Percentiles rank a stretch among this genome's conserved stretches.
These are phyloP conservation scores for Thereva nobilitata DNA, from an alignment of 2,888 invertebrate species.

Conservation along the genomic window DNA sequence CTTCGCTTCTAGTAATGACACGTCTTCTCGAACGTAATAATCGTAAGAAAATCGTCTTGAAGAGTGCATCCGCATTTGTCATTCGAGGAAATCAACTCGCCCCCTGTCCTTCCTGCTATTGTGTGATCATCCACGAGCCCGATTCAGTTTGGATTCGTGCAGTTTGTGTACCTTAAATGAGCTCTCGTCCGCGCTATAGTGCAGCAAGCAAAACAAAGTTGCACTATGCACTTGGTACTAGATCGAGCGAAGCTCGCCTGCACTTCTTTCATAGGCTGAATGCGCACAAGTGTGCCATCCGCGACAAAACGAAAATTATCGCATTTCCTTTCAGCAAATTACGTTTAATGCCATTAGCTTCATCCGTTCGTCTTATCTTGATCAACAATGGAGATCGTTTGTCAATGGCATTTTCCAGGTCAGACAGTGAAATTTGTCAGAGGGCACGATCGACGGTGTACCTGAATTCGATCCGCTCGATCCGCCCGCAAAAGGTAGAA, in stretches of 20 bases:
- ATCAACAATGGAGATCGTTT: constrained; percentile 34
- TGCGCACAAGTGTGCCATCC: constrained; percentile 35
- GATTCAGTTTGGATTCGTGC: neutral
- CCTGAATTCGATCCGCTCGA: too few species aligned
- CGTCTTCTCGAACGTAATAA: constrained; percentile 22
- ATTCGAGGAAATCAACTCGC: constrained; percentile 35
- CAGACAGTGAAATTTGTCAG: constrained; percentile 33
- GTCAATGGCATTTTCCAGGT: constrained; percentile 34
- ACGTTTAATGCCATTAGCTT: constrained; percentile 33
- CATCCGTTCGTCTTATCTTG: constrained; percentile 36
- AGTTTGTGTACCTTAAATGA: constrained; percentile 7
- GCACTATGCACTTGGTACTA: neutral
- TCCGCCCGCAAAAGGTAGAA: neutral
- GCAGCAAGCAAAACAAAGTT: constrained; percentile 4
- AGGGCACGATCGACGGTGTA: constrained; percentile 12
- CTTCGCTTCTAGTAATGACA: constrained; percentile 19
- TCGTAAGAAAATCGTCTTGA: constrained; percentile 31
- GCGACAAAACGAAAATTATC: constrained; percentile 36
- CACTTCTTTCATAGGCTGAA: constrained; percentile 24
- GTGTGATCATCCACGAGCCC: constrained; percentile 11
- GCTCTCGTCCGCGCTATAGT: neutral
- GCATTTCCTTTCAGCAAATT: constrained; percentile 38
- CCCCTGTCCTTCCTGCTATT: constrained; percentile 32
- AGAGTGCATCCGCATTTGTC: constrained; percentile 36
- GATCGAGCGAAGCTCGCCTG: neutral